Conservation (phyloP, 2,888 invertebrate species). For the Platynereis dumerilii region DNA sequence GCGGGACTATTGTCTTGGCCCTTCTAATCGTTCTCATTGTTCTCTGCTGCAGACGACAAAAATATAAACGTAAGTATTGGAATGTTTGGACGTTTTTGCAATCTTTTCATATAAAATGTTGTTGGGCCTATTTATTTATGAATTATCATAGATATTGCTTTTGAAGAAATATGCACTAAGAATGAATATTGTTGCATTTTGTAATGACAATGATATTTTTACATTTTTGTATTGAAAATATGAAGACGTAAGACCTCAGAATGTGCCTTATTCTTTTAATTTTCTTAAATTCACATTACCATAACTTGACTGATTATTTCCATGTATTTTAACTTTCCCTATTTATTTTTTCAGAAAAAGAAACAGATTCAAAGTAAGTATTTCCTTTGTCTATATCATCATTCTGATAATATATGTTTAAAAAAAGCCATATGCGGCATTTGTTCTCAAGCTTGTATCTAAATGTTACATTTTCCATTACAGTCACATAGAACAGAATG, state of each 20-base stretch:
- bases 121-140: not conserved
- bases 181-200: no score
- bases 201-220: no score
- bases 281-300: no score
- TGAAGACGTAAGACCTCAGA: no score
- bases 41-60: slow-evolving; percentile 46
- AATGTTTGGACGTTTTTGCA: no score
- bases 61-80: slow-evolving; percentile 27
- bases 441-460: no score
- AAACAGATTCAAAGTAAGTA: slow-evolving; percentile 17
- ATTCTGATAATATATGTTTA: not conserved
- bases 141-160: no score
- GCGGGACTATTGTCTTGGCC: slow-evolving; percentile 49
- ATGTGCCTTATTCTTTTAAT: no score
- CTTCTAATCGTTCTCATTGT: slow-evolving; percentile 50
- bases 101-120: not conserved
- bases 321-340: not conserved
- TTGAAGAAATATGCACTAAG: not conserved
- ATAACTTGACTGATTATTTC: not conserved
- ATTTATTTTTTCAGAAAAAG: slow-evolving; percentile 15
- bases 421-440: no score
- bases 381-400: not conserved
- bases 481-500: no score
- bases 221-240: no score
- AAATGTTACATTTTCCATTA: no score